Base-by-base conservation (phyloP, 2,888 invertebrate genomes). In the Conomelus anceps region DNA sequence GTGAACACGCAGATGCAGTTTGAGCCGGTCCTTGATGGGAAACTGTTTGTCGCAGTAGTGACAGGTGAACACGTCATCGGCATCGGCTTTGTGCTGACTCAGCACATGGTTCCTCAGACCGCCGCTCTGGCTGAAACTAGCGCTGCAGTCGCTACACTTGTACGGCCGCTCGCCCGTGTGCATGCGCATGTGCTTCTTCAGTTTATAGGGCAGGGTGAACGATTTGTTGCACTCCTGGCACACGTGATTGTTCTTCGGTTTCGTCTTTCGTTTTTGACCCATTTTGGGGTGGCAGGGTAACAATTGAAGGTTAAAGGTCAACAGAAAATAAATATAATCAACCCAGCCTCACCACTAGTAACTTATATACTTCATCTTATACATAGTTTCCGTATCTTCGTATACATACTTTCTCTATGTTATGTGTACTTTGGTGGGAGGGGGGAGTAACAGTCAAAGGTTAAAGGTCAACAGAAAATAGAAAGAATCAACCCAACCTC, bases 21-120 rank as follows among this genome's bases (percentile, higher is more conserved):
- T 94, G 89, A 97, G 93, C 41, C 97, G 95, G 92, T 97, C 96
- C 93, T 97, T 96, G 20, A 96, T 94, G 0, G 96, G 95, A 92
- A 97, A 98, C 34, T 95, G 95, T 92, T 96, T 97, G 88, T 95
- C 95, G 93, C 98, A 98, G 91, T 96, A 95, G 92, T 95, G 94
- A 92, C 98, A 98, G 88, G 95, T 94, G 93, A 95, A 97, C 92
- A 92, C 90, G 92, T 93, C 88, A 9, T 92, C 87, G 13, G 93
- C 92, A n/a, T n/a, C n/a, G 22, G 63, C 63, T 0, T 94, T 93
- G 92, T 96, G 96, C 90, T 94, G 94, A 90, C 94, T 94, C 63
- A 94, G 94, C 17, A 95, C 93, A 92, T 97, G 97, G 91, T 95
- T 95, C 91, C 95, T 94, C 88, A 96, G 93, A 90, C 95, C 96